Evolutionary conservation across 2,888 invertebrate genomes (phyloP).

Genomic region (Achlya flavicornis): DNA sequence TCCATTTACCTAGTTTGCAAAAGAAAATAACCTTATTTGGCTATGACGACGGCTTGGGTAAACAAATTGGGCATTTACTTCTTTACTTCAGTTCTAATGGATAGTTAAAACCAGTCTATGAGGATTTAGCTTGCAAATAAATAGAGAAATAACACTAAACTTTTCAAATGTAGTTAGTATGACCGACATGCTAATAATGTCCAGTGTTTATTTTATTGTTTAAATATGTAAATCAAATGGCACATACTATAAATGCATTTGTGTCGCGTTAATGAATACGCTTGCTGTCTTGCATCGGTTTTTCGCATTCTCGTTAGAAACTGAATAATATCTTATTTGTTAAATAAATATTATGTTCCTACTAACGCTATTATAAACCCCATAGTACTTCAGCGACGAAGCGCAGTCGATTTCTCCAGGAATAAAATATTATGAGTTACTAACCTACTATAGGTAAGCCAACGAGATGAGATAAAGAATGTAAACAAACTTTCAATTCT

Average conservation of each 20-base stretch:
- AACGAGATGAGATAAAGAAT: too few species aligned
- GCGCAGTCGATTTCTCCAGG: too few species aligned
- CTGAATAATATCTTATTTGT: background rate
- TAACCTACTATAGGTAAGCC: too few species aligned
- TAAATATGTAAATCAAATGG: slow-evolving; percentile 4
- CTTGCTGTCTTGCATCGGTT: background rate
- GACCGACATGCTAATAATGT: slow-evolving; percentile 6
- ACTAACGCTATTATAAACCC: too few species aligned
- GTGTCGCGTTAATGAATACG: slow-evolving; percentile 6
- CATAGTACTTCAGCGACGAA: too few species aligned
- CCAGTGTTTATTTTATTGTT: slow-evolving; percentile 7
- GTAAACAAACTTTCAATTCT: too few species aligned
- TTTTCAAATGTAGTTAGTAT: background rate
- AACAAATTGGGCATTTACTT: slow-evolving; percentile 11
- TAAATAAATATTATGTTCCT: too few species aligned
- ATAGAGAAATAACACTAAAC: background rate
- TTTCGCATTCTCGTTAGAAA: background rate
- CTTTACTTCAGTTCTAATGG: background rate
- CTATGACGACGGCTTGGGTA: background rate
- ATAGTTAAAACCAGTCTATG: background rate
- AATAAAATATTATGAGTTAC: too few species aligned
- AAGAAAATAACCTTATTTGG: background rate
- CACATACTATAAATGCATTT: background rate
- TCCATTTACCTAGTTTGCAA: background rate
- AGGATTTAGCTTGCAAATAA: slow-evolving; percentile 1